Evolutionary conservation across 2,888 invertebrate species (phyloP).

Genomic region (Ophraella communa): DNA sequence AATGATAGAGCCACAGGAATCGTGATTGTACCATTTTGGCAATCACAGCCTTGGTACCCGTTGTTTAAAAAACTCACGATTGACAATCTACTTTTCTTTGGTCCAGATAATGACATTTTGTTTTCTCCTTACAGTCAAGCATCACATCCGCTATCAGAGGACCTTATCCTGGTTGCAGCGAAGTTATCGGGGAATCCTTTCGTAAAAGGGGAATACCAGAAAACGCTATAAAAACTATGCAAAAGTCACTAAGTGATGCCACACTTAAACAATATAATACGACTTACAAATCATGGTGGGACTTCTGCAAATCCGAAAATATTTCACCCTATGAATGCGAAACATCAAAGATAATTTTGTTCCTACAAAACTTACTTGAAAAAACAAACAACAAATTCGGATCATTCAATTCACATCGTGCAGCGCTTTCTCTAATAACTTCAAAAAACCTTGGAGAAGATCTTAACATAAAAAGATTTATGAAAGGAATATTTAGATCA

Average conservation of each 20-base stretch:
- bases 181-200: conserved; percentile 17
- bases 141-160: conserved; percentile 9
- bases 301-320: too few relatives aligned
- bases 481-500: too few relatives aligned
- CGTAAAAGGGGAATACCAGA: conserved; percentile 5
- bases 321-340: too few relatives aligned
- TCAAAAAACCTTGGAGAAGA: too few relatives aligned
- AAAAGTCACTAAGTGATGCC: not conserved
- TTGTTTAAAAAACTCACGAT: conserved; percentile 2
- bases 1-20: conserved; percentile 43
- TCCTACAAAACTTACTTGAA: too few relatives aligned
- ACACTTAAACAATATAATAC: conserved; percentile 2
- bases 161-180: conserved; percentile 18
- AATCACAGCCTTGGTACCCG: conserved; percentile 46
- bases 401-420: too few relatives aligned
- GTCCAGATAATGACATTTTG: conserved; percentile 3
- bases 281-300: conserved; percentile 12
- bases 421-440: too few relatives aligned
- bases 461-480: too few relatives aligned
- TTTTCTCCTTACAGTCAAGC: conserved; percentile 19
- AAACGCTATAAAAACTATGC: not conserved
- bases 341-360: too few relatives aligned
- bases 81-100: conserved; percentile 2
- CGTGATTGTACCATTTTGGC: conserved; percentile 45
- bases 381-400: too few relatives aligned